Percentiles rank a stretch among this genome's conserved stretches.
Conservation (phyloP, 1,140 invertebrate genomes). For the Drosophila novamexicana region DNA sequence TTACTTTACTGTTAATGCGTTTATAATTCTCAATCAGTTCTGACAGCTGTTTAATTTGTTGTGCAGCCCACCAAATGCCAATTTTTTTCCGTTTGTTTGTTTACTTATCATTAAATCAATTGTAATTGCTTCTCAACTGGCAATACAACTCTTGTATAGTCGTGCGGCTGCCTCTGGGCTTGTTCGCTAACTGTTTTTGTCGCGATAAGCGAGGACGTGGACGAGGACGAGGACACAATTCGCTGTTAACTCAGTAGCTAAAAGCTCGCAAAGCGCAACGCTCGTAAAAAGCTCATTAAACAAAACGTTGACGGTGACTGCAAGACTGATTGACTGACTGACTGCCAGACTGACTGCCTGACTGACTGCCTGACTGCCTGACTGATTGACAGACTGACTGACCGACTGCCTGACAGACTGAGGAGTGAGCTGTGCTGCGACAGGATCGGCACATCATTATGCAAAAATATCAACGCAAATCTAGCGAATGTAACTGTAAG, state of each 20-base stretch:
- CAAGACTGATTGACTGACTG: constrained; percentile 33
- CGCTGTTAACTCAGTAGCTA: constrained; percentile 30
- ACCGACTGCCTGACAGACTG: constrained; percentile 23
- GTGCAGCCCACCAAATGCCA: too few relatives aligned
- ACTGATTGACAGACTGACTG: constrained; percentile 36
- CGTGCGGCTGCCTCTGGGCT: not conserved
- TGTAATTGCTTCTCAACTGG: constrained; percentile 2
- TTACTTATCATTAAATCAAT: constrained; percentile 17
- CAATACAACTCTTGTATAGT: constrained; percentile 10
- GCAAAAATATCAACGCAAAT: constrained; percentile 47
- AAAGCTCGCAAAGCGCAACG: constrained; percentile 14
- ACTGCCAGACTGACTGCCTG: constrained; percentile 31
- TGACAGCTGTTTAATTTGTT: not conserved
- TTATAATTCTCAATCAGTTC: not conserved
- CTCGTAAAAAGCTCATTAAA: constrained; percentile 80
- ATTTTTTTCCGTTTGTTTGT: not conserved
- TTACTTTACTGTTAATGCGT: not conserved
- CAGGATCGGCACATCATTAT: constrained; percentile 59
- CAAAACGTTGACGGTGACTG: constrained; percentile 57
- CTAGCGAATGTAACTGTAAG: constrained; percentile 59
- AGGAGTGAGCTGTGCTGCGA: not conserved
- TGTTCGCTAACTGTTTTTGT: constrained; percentile 15
- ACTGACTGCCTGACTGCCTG: constrained; percentile 18
- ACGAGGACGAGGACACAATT: constrained; percentile 1
- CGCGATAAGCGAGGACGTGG: not conserved